Conservation (phyloP, 1,140 invertebrate species). For the Paralvinella palmiformis region DNA sequence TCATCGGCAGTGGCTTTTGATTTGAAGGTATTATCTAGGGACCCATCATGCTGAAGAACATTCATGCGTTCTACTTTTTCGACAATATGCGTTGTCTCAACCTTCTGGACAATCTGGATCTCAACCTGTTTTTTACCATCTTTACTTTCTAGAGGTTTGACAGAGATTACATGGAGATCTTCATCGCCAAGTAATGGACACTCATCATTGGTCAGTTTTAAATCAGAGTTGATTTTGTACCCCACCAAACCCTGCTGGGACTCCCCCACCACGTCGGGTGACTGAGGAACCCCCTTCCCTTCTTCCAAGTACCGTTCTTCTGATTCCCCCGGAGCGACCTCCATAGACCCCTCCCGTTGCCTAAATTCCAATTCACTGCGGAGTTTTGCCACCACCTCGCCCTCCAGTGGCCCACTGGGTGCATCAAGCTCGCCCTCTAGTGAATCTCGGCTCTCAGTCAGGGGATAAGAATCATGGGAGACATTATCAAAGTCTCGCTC, state of each 20-base stretch:
- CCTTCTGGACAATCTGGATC: not conserved
- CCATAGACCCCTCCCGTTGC: too few relatives aligned
- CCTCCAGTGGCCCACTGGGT: conserved; percentile 26
- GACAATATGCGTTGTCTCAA: not conserved
- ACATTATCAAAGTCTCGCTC: conserved; percentile 33
- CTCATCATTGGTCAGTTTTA: conserved; percentile 16
- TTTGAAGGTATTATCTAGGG: not conserved
- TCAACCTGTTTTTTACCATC: not conserved
- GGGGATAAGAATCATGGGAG: conserved; percentile 46
- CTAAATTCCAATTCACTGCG: too few relatives aligned
- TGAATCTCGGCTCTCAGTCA: conserved; percentile 28
- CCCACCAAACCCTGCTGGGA: conserved; percentile 19
- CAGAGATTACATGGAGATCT: too few relatives aligned
- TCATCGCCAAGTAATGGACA: too few relatives aligned
- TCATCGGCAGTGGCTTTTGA: not conserved
- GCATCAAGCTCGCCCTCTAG: conserved; percentile 8
- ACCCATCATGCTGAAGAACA: not conserved
- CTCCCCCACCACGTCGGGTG: conserved; percentile 17
- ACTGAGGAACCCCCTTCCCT: too few relatives aligned
- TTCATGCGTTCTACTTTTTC: not conserved
- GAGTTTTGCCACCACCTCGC: conserved; percentile 21
- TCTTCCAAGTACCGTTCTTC: too few relatives aligned
- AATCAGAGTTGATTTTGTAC: conserved; percentile 22
- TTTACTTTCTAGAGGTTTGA: too few relatives aligned
- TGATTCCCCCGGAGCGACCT: too few relatives aligned